Conservation (phyloP, 2,888 invertebrate genomes). For the Encarsia formosa region DNA sequence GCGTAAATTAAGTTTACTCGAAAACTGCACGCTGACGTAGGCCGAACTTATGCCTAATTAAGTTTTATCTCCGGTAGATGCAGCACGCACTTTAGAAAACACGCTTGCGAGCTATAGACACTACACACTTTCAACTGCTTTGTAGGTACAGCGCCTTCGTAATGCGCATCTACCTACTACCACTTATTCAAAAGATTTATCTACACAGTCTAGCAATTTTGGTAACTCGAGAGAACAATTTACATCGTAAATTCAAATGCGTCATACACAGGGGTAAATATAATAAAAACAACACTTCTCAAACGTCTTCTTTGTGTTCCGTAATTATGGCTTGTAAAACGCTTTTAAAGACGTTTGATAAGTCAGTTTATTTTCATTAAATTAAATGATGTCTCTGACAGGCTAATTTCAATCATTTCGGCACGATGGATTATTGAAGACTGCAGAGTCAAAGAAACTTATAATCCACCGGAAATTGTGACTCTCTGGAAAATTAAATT, state of each 20-base stretch:
- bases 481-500: no score
- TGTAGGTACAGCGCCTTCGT: neutral
- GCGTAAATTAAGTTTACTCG: neutral
- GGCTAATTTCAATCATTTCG: no score
- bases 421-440: no score
- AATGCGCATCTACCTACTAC: neutral
- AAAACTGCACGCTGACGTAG: conserved; percentile 5
- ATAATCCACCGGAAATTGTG: no score
- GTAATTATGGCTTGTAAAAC: neutral
- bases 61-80: conserved; percentile 20
- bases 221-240: conserved; percentile 17
- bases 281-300: neutral
- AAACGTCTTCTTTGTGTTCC: neutral
- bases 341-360: neutral
- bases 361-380: neutral
- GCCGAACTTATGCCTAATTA: conserved; percentile 17
- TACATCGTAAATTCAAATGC: conserved; percentile 16
- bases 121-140: neutral
- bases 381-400: neutral
- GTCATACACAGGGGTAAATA: neutral
- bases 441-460: no score
- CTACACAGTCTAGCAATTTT: conserved; percentile 16
- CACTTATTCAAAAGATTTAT: conserved; percentile 11
- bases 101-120: neutral
- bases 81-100: no score